A percentile compares a stretch with the other conserved stretches of the same genome.
Conservation (phyloP, 2,113 vertebrate species). For the Ctenomys sociabilis region DNA sequence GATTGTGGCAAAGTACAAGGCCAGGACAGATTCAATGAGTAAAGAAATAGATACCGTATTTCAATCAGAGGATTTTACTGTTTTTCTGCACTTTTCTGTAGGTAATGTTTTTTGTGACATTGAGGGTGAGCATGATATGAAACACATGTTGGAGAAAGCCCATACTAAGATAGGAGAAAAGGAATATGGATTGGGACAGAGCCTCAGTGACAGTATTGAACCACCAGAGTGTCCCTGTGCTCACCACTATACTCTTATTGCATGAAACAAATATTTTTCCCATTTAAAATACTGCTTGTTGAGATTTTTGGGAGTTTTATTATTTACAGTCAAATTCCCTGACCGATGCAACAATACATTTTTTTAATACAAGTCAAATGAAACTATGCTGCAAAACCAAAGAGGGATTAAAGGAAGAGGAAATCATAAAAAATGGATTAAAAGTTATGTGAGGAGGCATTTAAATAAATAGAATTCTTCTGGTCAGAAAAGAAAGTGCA, state of each 20-base stretch:
- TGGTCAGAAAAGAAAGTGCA: conserved; percentile 35
- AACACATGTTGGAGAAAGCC: neutral
- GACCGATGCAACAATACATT: neutral
- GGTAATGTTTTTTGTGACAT: neutral
- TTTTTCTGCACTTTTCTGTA: neutral
- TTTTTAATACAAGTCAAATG: conserved; percentile 39
- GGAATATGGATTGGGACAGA: accelerated
- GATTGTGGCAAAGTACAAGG: neutral
- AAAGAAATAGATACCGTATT: neutral
- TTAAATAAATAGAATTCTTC: conserved; percentile 44
- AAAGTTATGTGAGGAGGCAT: conserved; percentile 59
- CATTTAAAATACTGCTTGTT: neutral
- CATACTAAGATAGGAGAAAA: neutral
- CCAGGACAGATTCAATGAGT: neutral
- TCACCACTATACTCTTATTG: neutral
- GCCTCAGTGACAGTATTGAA: neutral
- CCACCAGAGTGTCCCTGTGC: neutral
- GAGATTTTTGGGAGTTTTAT: neutral
- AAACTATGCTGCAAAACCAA: conserved; percentile 39
- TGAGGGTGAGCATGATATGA: neutral
- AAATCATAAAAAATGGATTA: conserved; percentile 67
- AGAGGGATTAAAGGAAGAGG: conserved; percentile 45
- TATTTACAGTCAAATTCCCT: conserved; percentile 24
- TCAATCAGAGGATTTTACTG: neutral
- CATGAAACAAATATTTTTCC: neutral